These are phyloP conservation scores for Stratiomys singularior DNA, from an alignment of 2,888 invertebrate genomes.

Conservation along the genomic window DNA sequence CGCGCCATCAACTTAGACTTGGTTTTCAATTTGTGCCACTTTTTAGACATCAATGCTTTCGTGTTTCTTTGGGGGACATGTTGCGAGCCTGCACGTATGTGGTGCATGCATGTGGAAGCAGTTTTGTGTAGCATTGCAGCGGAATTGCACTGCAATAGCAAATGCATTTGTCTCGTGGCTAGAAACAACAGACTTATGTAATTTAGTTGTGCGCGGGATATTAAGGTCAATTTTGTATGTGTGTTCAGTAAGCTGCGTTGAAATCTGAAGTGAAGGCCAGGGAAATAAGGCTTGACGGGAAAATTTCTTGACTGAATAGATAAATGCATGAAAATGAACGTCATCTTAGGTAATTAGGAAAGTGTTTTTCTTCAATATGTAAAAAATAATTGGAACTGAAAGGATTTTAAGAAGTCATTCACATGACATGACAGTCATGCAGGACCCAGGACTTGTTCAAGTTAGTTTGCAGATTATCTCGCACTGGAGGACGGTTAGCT, in stretches of 20 bases:
- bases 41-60: constrained; percentile 12
- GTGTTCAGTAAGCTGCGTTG: neutral
- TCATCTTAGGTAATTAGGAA: too few species aligned
- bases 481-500: too few species aligned
- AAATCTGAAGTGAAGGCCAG: neutral
- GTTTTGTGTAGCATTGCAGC: neutral
- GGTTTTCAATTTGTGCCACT: constrained; percentile 23
- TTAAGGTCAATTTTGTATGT: constrained; percentile 17
- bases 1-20: neutral
- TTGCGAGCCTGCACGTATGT: too few species aligned
- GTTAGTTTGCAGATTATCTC: too few species aligned
- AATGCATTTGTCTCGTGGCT: neutral
- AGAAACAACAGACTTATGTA: constrained; percentile 28
- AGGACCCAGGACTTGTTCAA: too few species aligned
- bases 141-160: neutral
- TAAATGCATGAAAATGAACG: too few species aligned
- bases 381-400: too few species aligned
- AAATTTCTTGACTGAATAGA: neutral
- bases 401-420: too few species aligned
- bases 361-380: too few species aligned
- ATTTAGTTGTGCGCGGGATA: neutral
- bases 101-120: neutral
- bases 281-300: neutral
- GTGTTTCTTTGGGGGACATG: neutral
- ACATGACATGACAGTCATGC: too few species aligned